Base-by-base conservation (phyloP, 2,888 invertebrate species). In the Lasioglossum vierecki region DNA sequence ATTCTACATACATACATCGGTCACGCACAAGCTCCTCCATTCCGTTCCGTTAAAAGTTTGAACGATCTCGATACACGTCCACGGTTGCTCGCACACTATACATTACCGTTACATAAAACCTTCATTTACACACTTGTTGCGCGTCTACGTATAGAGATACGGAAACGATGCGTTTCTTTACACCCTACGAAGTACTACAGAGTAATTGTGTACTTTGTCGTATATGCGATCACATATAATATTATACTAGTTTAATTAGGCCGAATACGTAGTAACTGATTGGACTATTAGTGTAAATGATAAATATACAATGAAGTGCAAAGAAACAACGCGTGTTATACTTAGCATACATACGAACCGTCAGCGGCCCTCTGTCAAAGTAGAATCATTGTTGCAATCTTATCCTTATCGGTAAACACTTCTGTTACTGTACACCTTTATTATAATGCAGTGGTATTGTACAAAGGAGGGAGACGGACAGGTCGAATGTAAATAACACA, bases 221-320 rank as follows among this genome's bases (percentile, higher is more conserved):
- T 73, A 46, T 4, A 15, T 63, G 60, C 57, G 71, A 26, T 79
- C 49, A 57, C 72, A 63, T 26, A 39, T 35, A 46, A 5, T 60
- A 57, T 41, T 83, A 63, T 18, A 76, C 41, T 80, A 75, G 39
- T 49, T 80, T 53, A 81, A 76, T 81, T 84, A 84, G 84, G 84
- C 84, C 84, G 84, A 84, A 83, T 74, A 83, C 68, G 70, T 63
- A 75, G 70, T 57, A 84, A 82, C 41, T 75, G 41, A 77, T 74
- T 39, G 44, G 60, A 35, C 53, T 41, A n/a, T 18, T 82, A 46
- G 71, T 46, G 63, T 76, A 72, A 83, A 30, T 30, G 30, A 49
- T 53, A 71, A 18, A n/a, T 41, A 41, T 81, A 72, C 13, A n/a
- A 66, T 35, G 9, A 18, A 1, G 39, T 39, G 68, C 68, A 68